A percentile compares a stretch with the other conserved stretches of the same genome.
phyloP scores from a whole-genome alignment of 2,888 invertebrate genomes.

The Thecocarcelia acutangulata region DNA sequence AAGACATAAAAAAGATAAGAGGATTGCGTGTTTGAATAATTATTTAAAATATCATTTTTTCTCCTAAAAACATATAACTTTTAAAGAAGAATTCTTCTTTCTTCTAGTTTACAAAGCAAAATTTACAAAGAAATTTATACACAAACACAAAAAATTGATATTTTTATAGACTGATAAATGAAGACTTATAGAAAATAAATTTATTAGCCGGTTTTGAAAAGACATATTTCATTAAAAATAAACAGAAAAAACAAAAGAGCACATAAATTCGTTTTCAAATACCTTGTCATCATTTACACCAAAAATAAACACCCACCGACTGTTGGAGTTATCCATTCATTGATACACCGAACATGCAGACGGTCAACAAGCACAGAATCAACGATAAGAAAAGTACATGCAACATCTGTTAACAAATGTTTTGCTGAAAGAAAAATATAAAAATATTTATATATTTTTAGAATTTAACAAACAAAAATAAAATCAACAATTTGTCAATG shows the following conservation, averaged over 20 bases:
- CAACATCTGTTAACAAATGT: conserved; percentile 61
- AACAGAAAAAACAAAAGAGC: background rate
- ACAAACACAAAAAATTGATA: too few relatives aligned
- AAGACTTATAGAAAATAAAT: background rate
- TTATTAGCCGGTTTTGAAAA: background rate
- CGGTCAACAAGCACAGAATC: conserved; percentile 21
- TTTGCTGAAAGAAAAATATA: background rate
- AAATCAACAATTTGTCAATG: conserved; percentile 54
- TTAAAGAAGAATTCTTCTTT: too few relatives aligned
- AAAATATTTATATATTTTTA: conserved; percentile 22
- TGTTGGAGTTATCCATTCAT: conserved; percentile 27
- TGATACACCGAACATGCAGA: conserved; percentile 25
- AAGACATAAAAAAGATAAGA: too few relatives aligned
- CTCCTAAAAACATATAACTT: too few relatives aligned
- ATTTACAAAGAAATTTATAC: too few relatives aligned
- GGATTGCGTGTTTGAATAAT: too few relatives aligned
- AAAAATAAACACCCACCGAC: conserved; percentile 18
- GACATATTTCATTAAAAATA: conserved; percentile 11
- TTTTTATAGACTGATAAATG: background rate
- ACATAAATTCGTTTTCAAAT: conserved; percentile 59
- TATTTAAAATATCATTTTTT: too few relatives aligned
- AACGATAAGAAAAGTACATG: conserved; percentile 18
- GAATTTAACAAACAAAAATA: conserved; percentile 18
- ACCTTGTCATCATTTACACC: conserved; percentile 40
- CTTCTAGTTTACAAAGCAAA: too few relatives aligned